These are phyloP conservation scores for Nymphalis polychloros DNA, from an alignment of 2,888 invertebrate species.

Conservation along the genomic window DNA sequence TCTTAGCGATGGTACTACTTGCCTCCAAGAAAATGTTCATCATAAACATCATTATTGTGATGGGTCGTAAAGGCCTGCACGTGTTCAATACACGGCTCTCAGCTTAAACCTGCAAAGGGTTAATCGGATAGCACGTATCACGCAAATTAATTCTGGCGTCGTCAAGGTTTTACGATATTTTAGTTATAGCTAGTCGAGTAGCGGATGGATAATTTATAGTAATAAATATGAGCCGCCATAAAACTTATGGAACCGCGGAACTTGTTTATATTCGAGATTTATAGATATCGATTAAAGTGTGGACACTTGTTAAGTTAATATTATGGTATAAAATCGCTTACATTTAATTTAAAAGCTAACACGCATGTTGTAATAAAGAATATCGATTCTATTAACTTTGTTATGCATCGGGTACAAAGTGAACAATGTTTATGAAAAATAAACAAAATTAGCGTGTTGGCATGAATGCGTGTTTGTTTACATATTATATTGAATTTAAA, in stretches of 20 bases:
- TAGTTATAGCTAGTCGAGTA: slow-evolving; percentile 58
- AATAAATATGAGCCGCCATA: slow-evolving; percentile 61
- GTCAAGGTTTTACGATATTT: slow-evolving; percentile 52
- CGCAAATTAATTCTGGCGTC: slow-evolving; percentile 59
- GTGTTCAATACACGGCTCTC: slow-evolving; percentile 18
- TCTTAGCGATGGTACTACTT: too few species aligned
- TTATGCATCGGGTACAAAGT: too few species aligned
- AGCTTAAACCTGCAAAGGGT: slow-evolving; percentile 28
- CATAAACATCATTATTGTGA: slow-evolving; percentile 17
- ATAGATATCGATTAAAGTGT: slow-evolving; percentile 51
- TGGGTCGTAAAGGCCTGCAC: slow-evolving; percentile 30
- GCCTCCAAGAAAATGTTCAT: not conserved
- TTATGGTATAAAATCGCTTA: not conserved
- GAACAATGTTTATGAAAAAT: too few species aligned
- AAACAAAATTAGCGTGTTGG: too few species aligned
- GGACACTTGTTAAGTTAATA: slow-evolving; percentile 13
- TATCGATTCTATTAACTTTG: too few species aligned
- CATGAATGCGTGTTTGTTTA: too few species aligned
- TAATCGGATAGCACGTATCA: slow-evolving; percentile 50
- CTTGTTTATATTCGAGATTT: slow-evolving; percentile 68
- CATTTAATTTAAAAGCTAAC: too few species aligned
- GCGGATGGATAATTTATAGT: slow-evolving; percentile 74
- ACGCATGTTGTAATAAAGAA: too few species aligned
- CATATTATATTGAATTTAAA: too few species aligned
- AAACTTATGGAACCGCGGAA: slow-evolving; percentile 51